phyloP scores from a whole-genome alignment of 2,888 invertebrate species.

The Nebria salina region DNA sequence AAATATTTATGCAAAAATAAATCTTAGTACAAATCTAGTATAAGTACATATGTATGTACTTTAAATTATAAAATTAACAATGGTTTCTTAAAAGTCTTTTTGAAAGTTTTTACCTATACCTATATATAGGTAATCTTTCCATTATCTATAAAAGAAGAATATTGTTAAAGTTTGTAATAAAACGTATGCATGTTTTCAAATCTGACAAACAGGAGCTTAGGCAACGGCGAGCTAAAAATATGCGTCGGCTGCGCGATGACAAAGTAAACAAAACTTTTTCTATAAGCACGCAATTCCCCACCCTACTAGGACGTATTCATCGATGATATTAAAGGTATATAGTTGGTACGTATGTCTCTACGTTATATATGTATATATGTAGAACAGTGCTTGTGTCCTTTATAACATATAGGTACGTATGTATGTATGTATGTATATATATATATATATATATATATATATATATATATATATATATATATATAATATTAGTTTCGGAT shows the following conservation, averaged over 20 bases:
- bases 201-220: conserved; percentile 34
- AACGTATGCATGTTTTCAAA: conserved; percentile 3
- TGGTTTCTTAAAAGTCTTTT: too few relatives aligned
- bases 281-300: conserved; percentile 25
- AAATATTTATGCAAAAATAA: not conserved
- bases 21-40: not conserved
- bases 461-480: conserved; percentile 17
- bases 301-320: conserved; percentile 14
- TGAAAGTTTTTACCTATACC: too few relatives aligned
- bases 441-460: not conserved
- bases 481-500: conserved; percentile 35
- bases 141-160: not conserved
- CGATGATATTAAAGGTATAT: conserved; percentile 38
- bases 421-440: too few relatives aligned
- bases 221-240: conserved; percentile 37
- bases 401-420: too few relatives aligned
- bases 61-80: not conserved
- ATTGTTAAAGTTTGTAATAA: not conserved
- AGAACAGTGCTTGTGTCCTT: too few relatives aligned
- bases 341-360: conserved; percentile 5
- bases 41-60: not conserved
- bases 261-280: conserved; percentile 3
- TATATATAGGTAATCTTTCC: not conserved
- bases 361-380: too few relatives aligned
- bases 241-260: not conserved